Conservation (phyloP, 2,888 invertebrate genomes). For the Globia sparganii region DNA sequence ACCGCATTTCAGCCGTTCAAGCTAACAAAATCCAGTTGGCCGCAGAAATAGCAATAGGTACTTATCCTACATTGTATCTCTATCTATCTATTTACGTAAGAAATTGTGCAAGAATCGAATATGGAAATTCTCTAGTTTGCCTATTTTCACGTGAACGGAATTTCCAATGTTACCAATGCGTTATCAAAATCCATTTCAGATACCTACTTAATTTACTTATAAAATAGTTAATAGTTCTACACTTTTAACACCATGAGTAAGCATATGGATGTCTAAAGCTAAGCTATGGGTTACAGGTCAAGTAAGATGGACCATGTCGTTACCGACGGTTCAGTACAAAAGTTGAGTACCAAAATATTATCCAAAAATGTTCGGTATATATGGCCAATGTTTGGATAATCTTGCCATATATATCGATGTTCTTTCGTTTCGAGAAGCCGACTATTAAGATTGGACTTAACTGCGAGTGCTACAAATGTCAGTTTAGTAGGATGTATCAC, state of each 20-base stretch:
- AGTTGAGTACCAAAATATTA: slow-evolving; percentile 88
- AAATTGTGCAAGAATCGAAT: slow-evolving; percentile 87
- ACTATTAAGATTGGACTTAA: slow-evolving; percentile 66
- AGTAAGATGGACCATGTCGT: slow-evolving; percentile 86
- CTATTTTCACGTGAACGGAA: slow-evolving; percentile 65
- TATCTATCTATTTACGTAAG: slow-evolving; percentile 86
- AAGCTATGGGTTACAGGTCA: slow-evolving; percentile 86
- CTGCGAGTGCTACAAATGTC: slow-evolving; percentile 64
- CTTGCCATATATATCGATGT: slow-evolving; percentile 59
- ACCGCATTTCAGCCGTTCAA: slow-evolving; percentile 29
- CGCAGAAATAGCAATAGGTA: slow-evolving; percentile 74
- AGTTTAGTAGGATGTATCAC: slow-evolving; percentile 65
- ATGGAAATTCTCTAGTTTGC: slow-evolving; percentile 61
- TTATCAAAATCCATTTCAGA: slow-evolving; percentile 79
- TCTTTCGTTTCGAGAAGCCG: slow-evolving; percentile 59
- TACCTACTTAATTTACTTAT: slow-evolving; percentile 81
- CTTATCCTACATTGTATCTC: slow-evolving; percentile 79
- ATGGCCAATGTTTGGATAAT: slow-evolving; percentile 62
- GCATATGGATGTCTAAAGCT: slow-evolving; percentile 78
- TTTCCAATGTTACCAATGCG: slow-evolving; percentile 61
- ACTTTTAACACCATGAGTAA: slow-evolving; percentile 77
- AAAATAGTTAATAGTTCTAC: slow-evolving; percentile 79
- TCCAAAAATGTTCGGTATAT: slow-evolving; percentile 73
- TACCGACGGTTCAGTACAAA: slow-evolving; percentile 86
- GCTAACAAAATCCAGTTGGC: slow-evolving; percentile 67